Base-by-base conservation (phyloP, 1,140 invertebrate genomes). In the Centruroides sculpturatus region DNA sequence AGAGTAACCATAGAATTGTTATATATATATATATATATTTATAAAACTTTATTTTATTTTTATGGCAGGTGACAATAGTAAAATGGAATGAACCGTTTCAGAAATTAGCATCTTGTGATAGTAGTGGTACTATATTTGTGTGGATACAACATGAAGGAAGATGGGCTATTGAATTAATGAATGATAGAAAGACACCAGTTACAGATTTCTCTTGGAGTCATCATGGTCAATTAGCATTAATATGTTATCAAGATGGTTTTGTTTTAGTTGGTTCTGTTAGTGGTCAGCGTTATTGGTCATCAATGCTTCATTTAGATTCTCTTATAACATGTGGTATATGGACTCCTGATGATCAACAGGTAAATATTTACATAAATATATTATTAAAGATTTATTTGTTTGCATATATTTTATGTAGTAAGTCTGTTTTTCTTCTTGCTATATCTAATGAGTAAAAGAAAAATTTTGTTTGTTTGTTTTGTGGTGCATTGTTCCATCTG, bases 41-140 rank as follows among this genome's bases (percentile, higher is more conserved):
- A n/a, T 51, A 12, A n/a, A 12, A 51, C 51, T 34, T 53, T 53
- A 6, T 23, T 34, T 53, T 53, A 7, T 53, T 56, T 47, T 53
- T 53, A 35, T 12, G 12, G 12, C 74, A 96, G 92, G 89, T 96
- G 46, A 91, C 92, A 54, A 76, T 96, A 48, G 93, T 98, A 34
- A 91, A 92, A 77, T 99, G 95, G 95, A 98, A 98, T 76, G 92
- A 95, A 74, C 92, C 93, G 0, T 98, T 97, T 74, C 93, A 97
- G 75, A 98, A 98, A 74, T 72, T 99, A 60, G 94, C 93, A 3
- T 95, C 92, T 5, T 98, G 93, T 76, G 95, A 98, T 78, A 90
- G 86, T 68, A 93, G 90, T 0, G 95, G 95, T 10, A 91, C 98
- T 41, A 98, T 98, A 69, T 98, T 98, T 74, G 92, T 98, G 5